These are phyloP conservation scores for Drosophila mercatorum DNA, from an alignment of 2,888 invertebrate species.

Conservation along the genomic window DNA sequence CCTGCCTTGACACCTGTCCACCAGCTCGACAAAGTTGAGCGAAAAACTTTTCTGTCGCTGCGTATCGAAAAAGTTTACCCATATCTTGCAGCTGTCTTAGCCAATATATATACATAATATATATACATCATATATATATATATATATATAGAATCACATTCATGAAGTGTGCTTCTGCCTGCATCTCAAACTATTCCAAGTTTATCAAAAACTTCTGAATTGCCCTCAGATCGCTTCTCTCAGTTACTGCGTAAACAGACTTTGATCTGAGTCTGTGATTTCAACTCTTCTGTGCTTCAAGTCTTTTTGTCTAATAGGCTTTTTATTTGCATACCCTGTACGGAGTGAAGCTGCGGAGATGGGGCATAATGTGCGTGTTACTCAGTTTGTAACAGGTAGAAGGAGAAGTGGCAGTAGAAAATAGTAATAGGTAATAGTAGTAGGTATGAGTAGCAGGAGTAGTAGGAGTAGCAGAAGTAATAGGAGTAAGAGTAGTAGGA, in stretches of 20 bases:
- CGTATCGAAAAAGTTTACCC: not conserved
- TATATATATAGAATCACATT: not conserved
- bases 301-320: not conserved
- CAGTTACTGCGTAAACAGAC: not conserved
- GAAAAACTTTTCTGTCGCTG: not conserved
- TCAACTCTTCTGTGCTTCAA: not conserved
- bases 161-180: not conserved
- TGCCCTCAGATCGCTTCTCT: not conserved
- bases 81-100: not conserved
- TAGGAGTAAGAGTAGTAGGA: too few relatives aligned
- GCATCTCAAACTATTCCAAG: not conserved
- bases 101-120: not conserved
- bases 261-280: not conserved
- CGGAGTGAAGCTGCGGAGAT: too few relatives aligned
- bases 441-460: too few relatives aligned
- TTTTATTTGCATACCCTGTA: not conserved
- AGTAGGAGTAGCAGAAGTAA: too few relatives aligned
- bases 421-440: too few relatives aligned
- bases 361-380: not conserved
- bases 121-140: not conserved
- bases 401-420: too few relatives aligned
- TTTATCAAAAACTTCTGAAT: not conserved
- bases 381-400: too few relatives aligned
- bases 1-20: not conserved
- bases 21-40: not conserved